phyloP scores from a whole-genome alignment of 2,797 vertebrate genomes.

The Pseudotriccus pelzelni region DNA sequence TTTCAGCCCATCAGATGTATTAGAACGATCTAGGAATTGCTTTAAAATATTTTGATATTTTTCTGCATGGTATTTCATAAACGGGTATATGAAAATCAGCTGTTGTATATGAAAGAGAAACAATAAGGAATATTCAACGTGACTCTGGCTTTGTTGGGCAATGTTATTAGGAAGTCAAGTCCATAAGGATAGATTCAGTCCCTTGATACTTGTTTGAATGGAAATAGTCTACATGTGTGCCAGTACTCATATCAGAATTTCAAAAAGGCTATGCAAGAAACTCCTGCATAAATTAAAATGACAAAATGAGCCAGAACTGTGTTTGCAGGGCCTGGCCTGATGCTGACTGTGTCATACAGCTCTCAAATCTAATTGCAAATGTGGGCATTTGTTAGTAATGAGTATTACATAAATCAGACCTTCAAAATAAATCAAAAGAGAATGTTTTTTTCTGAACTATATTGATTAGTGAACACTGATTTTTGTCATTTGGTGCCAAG shows the following conservation, averaged over 20 bases:
- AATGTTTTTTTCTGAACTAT: conserved; percentile 5
- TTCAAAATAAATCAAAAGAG: not conserved
- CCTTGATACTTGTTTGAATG: conserved; percentile 39
- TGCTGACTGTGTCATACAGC: not conserved
- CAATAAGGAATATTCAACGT: not conserved
- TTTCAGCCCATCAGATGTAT: not conserved
- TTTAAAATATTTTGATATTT: not conserved
- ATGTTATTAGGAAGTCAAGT: conserved; percentile 46
- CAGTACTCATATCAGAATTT: not conserved
- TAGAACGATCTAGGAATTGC: not conserved
- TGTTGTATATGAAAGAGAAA: not conserved
- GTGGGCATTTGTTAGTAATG: not conserved
- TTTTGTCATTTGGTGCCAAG: not conserved
- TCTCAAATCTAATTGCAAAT: not conserved
- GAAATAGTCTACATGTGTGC: not conserved
- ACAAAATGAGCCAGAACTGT: not conserved
- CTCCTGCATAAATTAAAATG: not conserved
- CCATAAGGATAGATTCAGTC: conserved; percentile 24
- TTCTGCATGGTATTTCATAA: not conserved
- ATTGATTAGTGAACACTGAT: conserved; percentile 16
- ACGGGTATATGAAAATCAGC: not conserved
- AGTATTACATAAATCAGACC: not conserved
- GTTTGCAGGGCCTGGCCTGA: not conserved
- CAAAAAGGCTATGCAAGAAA: not conserved
- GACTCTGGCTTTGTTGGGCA: conserved; percentile 19